These are phyloP conservation scores for Pantelozetes paolii DNA, from an alignment of 2,888 invertebrate genomes.

Conservation along the genomic window DNA sequence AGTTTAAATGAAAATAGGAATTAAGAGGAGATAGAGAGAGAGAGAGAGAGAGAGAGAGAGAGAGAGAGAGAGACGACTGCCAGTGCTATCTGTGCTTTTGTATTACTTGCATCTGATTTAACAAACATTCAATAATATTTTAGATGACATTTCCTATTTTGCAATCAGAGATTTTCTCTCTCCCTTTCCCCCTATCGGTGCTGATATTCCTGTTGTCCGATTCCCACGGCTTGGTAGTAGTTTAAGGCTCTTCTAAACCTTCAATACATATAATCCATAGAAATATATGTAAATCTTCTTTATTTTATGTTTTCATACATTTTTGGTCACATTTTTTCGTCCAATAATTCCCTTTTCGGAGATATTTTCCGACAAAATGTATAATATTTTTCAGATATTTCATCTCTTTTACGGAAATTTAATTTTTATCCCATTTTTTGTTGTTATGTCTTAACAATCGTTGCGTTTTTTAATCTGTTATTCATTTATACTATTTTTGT, in stretches of 20 bases:
- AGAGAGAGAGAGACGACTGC: background rate
- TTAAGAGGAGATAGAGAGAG: background rate
- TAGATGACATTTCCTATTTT: slow-evolving; percentile 20
- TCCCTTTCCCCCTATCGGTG: background rate
- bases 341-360: background rate
- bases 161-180: background rate
- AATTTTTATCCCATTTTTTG: slow-evolving; percentile 1
- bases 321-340: background rate
- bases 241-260: background rate
- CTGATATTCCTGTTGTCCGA: background rate
- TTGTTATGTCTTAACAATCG: background rate
- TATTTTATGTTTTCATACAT: background rate
- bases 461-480: background rate
- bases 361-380: background rate
- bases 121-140: background rate
- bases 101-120: background rate
- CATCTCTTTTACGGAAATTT: background rate
- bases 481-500: background rate
- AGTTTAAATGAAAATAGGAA: background rate
- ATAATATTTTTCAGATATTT: background rate
- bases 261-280: background rate
- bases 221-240: background rate
- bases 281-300: slow-evolving; percentile 29
- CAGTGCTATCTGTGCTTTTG: background rate
- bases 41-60: background rate